phyloP scores from a whole-genome alignment of 2,113 vertebrate species.

The Anseranas semipalmata region DNA sequence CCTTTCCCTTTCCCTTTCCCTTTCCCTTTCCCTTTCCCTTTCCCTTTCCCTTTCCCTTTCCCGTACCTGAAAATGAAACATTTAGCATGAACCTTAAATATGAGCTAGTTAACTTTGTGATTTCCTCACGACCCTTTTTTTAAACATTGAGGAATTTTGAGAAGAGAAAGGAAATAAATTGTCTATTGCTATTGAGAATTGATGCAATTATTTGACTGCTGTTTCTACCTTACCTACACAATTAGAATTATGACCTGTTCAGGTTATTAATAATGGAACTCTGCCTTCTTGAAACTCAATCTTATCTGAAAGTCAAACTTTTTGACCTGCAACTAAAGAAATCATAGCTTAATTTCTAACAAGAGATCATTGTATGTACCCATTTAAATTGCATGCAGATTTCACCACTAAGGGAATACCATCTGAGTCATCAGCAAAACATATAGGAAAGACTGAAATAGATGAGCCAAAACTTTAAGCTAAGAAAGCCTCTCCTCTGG shows the following conservation, averaged over 20 bases:
- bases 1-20: too few species aligned
- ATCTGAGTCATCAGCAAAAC: not conserved
- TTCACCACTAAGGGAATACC: not conserved
- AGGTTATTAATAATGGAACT: not conserved
- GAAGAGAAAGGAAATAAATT: not conserved
- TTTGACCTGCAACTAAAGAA: not conserved
- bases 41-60: too few species aligned
- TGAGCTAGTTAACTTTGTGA: not conserved
- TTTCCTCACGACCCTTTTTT: not conserved
- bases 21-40: too few species aligned
- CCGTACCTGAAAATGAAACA: not conserved
- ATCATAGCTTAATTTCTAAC: not conserved
- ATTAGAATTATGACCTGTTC: not conserved
- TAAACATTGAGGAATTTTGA: not conserved
- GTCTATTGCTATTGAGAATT: not conserved
- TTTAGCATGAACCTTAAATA: not conserved
- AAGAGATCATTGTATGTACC: not conserved
- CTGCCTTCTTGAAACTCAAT: not conserved
- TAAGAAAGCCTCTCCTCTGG: rapidly evolving
- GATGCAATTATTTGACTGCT: not conserved
- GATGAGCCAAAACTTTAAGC: not conserved
- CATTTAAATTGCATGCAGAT: not conserved
- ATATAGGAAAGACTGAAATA: not conserved
- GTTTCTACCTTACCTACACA: not conserved
- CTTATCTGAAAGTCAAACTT: not conserved